Percentiles rank a stretch among this genome's conserved stretches.
phyloP scores from a whole-genome alignment of 2,888 invertebrate genomes.

The Drosophila vallismaia region DNA sequence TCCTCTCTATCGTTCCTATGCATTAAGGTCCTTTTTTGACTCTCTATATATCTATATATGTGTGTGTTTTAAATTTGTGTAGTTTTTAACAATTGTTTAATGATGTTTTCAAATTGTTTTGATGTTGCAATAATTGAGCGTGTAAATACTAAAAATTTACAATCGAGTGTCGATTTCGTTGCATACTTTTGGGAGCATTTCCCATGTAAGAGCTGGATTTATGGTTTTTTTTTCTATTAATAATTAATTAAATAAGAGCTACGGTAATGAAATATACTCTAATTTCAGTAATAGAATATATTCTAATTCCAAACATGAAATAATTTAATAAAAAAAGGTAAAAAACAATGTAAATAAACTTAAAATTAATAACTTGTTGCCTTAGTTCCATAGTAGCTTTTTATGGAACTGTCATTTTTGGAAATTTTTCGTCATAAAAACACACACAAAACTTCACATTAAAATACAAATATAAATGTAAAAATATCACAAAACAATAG shows the following conservation, averaged over 20 bases:
- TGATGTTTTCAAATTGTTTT: conserved; percentile 60
- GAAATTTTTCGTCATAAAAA: background rate
- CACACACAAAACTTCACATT: background rate
- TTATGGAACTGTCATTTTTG: conserved; percentile 2
- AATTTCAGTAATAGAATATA: background rate
- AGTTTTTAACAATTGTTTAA: conserved; percentile 53
- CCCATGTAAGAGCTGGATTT: background rate
- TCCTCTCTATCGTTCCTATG: background rate
- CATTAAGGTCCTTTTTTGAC: conserved; percentile 1
- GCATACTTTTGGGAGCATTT: conserved; percentile 13
- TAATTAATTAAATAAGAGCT: background rate
- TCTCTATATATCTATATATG: conserved; percentile 12
- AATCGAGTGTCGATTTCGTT: background rate
- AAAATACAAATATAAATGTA: conserved; percentile 6
- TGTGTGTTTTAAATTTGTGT: conserved; percentile 8
- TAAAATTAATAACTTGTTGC: no score
- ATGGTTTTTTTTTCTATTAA: background rate
- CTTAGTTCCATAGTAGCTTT: conserved; percentile 12
- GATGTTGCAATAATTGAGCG: conserved; percentile 42
- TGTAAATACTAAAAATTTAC: conserved; percentile 9
- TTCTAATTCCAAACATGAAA: background rate
- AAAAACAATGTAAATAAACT: no score
- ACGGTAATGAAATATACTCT: background rate
- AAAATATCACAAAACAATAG: background rate
- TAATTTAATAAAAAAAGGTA: background rate